Conservation (phyloP, 2,888 invertebrate species). For the Buathra laborator region DNA sequence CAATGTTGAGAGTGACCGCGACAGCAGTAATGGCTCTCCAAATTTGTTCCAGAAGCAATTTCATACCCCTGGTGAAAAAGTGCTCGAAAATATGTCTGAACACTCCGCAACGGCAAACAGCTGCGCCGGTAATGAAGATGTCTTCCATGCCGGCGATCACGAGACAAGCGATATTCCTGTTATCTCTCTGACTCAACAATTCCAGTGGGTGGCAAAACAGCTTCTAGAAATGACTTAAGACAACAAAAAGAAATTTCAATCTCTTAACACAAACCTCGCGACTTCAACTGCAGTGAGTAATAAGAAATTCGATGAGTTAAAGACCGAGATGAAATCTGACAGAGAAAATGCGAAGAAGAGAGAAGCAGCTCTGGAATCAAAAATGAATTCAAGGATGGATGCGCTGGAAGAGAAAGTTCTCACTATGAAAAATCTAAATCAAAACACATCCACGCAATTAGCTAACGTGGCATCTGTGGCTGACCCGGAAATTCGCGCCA, state of each 20-base stretch:
- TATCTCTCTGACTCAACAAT: conserved; percentile 17
- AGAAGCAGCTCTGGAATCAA: conserved; percentile 2
- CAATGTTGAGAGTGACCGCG: not conserved
- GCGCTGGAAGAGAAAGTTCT: not conserved
- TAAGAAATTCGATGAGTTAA: conserved; percentile 1
- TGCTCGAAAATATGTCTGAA: no score
- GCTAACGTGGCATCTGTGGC: no score
- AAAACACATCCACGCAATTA: no score
- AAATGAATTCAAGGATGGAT: conserved; percentile 31
- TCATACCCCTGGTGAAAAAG: conserved; percentile 30
- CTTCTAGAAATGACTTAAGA: conserved; percentile 22
- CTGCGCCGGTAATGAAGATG: not conserved
- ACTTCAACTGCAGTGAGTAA: conserved; percentile 19
- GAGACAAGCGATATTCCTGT: not conserved
- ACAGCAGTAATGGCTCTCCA: not conserved
- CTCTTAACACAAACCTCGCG: conserved; percentile 1
- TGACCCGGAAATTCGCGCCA: conserved; percentile 10
- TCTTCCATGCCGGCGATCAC: conserved; percentile 1
- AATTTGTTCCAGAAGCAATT: conserved; percentile 32
- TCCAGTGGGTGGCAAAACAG: conserved; percentile 33
- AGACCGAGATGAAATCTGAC: conserved; percentile 1
- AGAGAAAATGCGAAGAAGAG: conserved; percentile 9
- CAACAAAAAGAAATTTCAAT: conserved; percentile 23
- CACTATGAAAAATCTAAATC: not conserved
- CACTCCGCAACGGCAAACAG: not conserved